Evolutionary conservation across 2,888 invertebrate genomes (phyloP).

Genomic region (Torymus texanus): DNA sequence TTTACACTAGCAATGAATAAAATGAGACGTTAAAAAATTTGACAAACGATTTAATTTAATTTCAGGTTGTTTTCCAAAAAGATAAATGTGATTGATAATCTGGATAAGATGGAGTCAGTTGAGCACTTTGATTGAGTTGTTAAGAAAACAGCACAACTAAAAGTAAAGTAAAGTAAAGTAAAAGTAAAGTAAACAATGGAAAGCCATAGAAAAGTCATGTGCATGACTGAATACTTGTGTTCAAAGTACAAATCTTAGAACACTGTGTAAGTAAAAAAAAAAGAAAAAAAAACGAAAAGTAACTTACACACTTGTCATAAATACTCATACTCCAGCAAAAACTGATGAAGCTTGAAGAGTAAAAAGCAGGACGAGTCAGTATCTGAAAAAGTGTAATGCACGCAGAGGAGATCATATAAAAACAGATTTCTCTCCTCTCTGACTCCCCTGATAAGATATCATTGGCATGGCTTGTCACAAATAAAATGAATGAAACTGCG

Average conservation of each 20-base stretch:
- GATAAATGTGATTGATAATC: constrained; percentile 8
- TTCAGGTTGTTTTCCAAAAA: neutral
- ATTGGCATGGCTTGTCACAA: constrained; percentile 20
- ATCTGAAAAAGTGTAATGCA: neutral
- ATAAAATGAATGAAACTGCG: constrained; percentile 33
- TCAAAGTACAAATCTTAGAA: neutral
- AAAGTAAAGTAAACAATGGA: constrained; percentile 46
- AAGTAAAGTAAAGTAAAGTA: no score
- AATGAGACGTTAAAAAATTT: neutral
- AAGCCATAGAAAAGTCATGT: constrained; percentile 6
- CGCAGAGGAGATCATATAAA: neutral
- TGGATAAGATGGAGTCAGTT: neutral
- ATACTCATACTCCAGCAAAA: neutral
- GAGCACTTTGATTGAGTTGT: constrained; percentile 9
- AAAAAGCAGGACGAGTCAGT: neutral
- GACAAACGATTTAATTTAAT: neutral
- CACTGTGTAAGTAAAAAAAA: neutral
- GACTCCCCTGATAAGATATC: constrained; percentile 33
- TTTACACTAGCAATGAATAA: no score
- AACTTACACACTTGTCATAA: constrained; percentile 12
- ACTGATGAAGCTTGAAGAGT: neutral
- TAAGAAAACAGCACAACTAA: neutral
- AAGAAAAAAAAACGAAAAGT: neutral
- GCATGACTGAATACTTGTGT: neutral
- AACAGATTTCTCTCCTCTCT: constrained; percentile 1